Evolutionary conservation across 92 coral and sea anemone genomes (phyloP).

Genomic region (Epizoanthus illoricatus): DNA sequence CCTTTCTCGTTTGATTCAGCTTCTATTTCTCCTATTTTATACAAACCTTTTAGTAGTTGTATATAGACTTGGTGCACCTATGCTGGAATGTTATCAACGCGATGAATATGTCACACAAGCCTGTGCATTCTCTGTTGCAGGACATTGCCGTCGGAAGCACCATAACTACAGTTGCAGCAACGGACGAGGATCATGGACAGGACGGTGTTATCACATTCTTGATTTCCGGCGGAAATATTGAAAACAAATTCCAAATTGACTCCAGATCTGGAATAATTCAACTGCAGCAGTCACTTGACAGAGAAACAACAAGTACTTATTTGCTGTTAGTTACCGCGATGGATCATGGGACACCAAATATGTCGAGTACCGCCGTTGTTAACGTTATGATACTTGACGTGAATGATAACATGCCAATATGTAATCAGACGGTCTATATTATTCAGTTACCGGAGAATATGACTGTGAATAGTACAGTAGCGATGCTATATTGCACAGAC

Average conservation of each 20-base stretch:
- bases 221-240: conserved; percentile 50
- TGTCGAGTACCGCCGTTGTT: conserved; percentile 48
- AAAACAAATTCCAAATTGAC: conserved; percentile 62
- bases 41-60: no score
- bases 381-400: conserved; percentile 46
- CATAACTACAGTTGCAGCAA: conserved; percentile 50
- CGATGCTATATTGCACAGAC: conserved; percentile 52
- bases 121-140: conserved; percentile 8
- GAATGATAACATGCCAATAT: conserved; percentile 60
- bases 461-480: conserved; percentile 49
- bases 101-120: not conserved
- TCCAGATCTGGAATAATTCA: conserved; percentile 53
- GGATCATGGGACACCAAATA: conserved; percentile 56
- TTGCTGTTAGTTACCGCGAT: conserved; percentile 50
- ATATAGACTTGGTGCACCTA: not conserved
- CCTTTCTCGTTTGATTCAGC: no score
- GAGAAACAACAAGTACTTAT: conserved; percentile 47
- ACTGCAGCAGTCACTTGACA: conserved; percentile 55
- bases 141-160: conserved; percentile 42
- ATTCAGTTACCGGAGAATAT: conserved; percentile 56
- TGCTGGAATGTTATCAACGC: not conserved
- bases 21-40: no score
- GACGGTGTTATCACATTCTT: conserved; percentile 53
- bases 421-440: conserved; percentile 50
- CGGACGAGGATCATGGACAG: conserved; percentile 61